phyloP scores from a whole-genome alignment of 2,888 invertebrate species.

The Serripes groenlandicus region DNA sequence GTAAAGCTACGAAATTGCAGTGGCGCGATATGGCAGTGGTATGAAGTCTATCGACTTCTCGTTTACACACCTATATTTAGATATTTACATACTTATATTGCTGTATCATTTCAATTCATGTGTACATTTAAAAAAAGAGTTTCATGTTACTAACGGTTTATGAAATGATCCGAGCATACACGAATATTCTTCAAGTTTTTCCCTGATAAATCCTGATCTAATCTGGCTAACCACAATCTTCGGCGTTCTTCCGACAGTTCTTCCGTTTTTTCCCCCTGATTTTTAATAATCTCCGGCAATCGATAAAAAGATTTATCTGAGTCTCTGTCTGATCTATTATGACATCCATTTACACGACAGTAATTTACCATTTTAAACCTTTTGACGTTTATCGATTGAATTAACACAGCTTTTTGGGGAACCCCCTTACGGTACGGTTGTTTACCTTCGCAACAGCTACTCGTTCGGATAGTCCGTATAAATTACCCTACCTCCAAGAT shows the following conservation, averaged over 20 bases:
- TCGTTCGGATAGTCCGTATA: no score
- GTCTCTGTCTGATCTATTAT: background rate
- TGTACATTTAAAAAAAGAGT: no score
- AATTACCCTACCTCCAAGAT: no score
- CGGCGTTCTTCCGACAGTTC: background rate
- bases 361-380: background rate
- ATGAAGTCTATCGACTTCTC: no score
- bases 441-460: no score
- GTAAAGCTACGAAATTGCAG: no score
- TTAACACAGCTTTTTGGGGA: background rate
- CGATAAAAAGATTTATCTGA: background rate
- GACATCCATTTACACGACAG: background rate
- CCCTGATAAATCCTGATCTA: constrained; percentile 2
- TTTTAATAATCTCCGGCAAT: background rate
- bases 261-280: background rate
- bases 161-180: constrained; percentile 14
- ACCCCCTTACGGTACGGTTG: no score
- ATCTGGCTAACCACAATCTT: background rate
- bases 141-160: constrained; percentile 8
- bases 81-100: no score
- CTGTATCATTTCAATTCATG: no score
- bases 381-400: no score
- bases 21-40: no score
- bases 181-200: background rate
- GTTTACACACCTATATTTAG: no score